Evolutionary conservation across 1,140 invertebrate genomes (phyloP), one percentile per base, ranked within the genome.

Genomic region (Chironomus striatipennis): DNA sequence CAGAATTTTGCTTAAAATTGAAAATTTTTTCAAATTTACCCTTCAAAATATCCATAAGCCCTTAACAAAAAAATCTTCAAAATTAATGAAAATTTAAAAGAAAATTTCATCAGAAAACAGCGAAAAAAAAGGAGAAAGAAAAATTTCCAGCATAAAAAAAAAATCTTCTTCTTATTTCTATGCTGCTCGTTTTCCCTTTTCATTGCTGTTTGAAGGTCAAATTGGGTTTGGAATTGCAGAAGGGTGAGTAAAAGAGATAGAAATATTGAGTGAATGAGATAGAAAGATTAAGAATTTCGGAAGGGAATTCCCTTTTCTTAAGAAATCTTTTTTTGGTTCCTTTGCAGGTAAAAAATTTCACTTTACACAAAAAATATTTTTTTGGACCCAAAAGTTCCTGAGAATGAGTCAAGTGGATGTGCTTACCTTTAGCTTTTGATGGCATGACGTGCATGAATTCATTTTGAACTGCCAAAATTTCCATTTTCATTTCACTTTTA

Each of bases 381-480:
- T 34, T 1, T 34, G 24, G 24, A 34, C 43, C 15, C 2, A 15
- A 47, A 47, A 47, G 2, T 47, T 43, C 10, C 10, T 43, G 10
- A 43, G 10, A 47, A 47, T 3, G 7, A 47, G 43, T 57, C n/a
- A 57, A 15, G n/a, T n/a, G 12, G 12, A n/a, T 15, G 9, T 47
- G 43, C 47, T 57, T 57, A 57, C 47, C 47, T 57, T 57, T 57
- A 57, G 47, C n/a, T 57, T 57, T 57, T 57, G 47, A 57, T 57
- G 47, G 47, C 47, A 57, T 57, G 8, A 57, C 47, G 47, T 57
- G 47, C 47, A 57, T 57, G 47, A 57, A 57, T 57, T 57, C 47
- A 57, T 57, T 57, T 57, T 57, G 47, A n/a, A 57, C 47, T 12
- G 47, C 47, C 15, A 57, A n/a, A n/a, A 57, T 57, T 57, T 57